Base-by-base conservation (phyloP, 2,888 invertebrate genomes). In the Ornithoptera priamus region DNA sequence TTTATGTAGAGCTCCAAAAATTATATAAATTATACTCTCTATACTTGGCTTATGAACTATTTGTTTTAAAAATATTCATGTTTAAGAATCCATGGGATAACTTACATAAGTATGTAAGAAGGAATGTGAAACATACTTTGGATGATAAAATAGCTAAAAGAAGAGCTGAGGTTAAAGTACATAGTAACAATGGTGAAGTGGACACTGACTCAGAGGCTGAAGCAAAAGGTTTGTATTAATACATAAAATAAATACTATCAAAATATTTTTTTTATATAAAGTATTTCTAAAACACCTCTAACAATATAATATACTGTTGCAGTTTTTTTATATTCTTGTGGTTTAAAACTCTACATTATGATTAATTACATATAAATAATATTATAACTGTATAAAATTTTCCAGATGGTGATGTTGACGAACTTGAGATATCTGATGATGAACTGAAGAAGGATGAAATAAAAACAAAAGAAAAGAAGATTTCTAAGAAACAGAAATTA, bases 141-240 rank as follows among this genome's bases (percentile, higher is more conserved):
- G 97, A 98, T 85, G 97, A 98, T 74, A 97, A 96, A 90, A 97
- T 98, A 75, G 92, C 89, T 71, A 88, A 90, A 68, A 81, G 93
- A 67, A 84, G 94, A 74, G 91, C 89, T 12, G 86, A 89, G 68
- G 92, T 88, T 2, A 90, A 91, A 68, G 87, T 92, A 17, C 87
- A 87, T 17, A 89, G 88, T 0, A 87, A 89, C 62, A 80, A 86
- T 46, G 84, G 87, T n/a, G 89, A 90, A 62, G 89, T 92, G 3
- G 93, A 93, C 62, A 93, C 93, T 0, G 93, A 93, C 71, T 93
- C 93, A 0, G 93, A 93, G 71, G 87, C 83, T 17, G 91, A 92
- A 18, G 78, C 88, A 62, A 90, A 93, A 75, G 93, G 93, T 81
- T 87, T 62, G 20, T 56, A 56, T 20, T 10, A 20, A 2, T 56